Evolutionary conservation across 2,888 invertebrate genomes (phyloP), one percentile per base, ranked within the genome.

Genomic region (Ramazzottius varieornatus): DNA sequence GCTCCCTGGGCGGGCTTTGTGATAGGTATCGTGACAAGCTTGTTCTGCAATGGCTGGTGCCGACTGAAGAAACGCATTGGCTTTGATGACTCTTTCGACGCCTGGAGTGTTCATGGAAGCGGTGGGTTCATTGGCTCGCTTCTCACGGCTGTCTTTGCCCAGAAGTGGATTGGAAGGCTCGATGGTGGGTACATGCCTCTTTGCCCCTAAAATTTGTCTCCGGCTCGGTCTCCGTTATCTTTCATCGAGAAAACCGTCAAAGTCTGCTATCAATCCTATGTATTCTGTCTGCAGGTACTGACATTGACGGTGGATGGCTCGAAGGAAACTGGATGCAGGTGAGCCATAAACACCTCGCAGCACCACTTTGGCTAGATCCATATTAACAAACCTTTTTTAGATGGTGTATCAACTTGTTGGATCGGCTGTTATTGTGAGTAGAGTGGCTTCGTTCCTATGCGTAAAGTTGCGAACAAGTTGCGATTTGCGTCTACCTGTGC

Each of bases 91-190:
- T 66, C 66, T 8, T 63, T 46, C 33, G 66, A 66, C 40, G 66
- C 63, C 1, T 66, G 66, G 34, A 66, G 66, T 32, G 34, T 65
- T 20, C 66, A 67, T n/a, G 64, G 67, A 20, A n/a, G 64, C 8
- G 66, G 66, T 46, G 66, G 68, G 33, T 66, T 69, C 67, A 13
- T 69, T 29, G 68, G 68, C 63, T 66, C 54, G 63, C 20, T 67
- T 33, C 32, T 63, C 24, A 65, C 33, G 32, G 67, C 65, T 2
- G 20, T 66, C 20, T 66, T 66, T 32, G 66, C 66, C 24, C 66
- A 65, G 46, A 65, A 66, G 32, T 66, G 65, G 66, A 33, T 66
- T 20, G 66, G 64, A 34, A 2, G 32, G 16, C 46, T 66, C 65
- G 66, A 66, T 65, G 66, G 33, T n/a, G n/a, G n/a, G n/a, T n/a